Evolutionary conservation across 2,113 vertebrate species (phyloP).

Genomic region (Hyla sarda): DNA sequence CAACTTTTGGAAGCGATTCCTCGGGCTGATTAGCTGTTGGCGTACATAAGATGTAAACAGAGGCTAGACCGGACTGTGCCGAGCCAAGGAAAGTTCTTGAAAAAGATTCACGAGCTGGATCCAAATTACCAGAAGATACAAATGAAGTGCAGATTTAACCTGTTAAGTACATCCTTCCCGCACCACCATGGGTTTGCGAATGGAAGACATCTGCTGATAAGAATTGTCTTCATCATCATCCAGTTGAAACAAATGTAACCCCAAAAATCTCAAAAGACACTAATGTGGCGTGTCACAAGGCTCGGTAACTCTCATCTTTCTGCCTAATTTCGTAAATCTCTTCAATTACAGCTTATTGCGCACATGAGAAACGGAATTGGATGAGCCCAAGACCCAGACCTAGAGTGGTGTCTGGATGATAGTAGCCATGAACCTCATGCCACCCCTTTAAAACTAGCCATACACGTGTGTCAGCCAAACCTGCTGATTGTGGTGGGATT

Average conservation of each 20-base stretch:
- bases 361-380: too few relatives aligned
- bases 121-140: conserved; percentile 13
- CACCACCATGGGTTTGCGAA: neutral
- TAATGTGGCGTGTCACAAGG: neutral
- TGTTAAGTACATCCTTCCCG: neutral
- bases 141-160: conserved; percentile 39
- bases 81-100: conserved; percentile 48
- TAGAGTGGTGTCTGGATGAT: too few relatives aligned
- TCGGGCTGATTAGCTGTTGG: conserved; percentile 1
- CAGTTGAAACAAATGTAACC: neutral
- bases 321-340: conserved; percentile 21
- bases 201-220: neutral
- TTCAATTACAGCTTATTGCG: neutral
- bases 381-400: neutral
- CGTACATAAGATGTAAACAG: conserved; percentile 44
- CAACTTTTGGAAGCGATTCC: neutral
- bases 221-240: neutral
- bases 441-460: too few relatives aligned
- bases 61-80: neutral
- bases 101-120: neutral
- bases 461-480: too few relatives aligned
- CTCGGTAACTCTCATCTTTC: neutral
- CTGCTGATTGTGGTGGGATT: too few relatives aligned
- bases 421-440: too few relatives aligned
- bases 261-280: neutral